Conservation (phyloP, 2,797 vertebrate species). For the Catamblyrhynchus diadema region DNA sequence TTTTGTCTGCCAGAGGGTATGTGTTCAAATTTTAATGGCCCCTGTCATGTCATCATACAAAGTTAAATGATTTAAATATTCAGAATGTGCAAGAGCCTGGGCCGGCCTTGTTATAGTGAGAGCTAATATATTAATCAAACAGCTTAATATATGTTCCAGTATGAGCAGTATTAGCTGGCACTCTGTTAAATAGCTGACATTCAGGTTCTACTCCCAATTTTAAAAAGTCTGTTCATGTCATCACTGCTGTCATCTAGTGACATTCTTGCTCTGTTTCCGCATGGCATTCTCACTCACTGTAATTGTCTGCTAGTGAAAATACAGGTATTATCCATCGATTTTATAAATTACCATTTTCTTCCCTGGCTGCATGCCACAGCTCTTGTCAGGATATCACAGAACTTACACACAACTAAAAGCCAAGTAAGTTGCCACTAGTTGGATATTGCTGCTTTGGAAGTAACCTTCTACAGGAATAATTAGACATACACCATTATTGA, state of each 20-base stretch:
- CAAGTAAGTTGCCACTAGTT: not conserved
- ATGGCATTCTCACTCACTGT: not conserved
- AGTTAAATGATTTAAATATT: constrained; percentile 49
- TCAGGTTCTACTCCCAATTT: constrained; percentile 26
- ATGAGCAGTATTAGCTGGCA: constrained; percentile 6
- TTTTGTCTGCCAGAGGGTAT: not conserved
- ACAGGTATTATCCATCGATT: constrained; percentile 11
- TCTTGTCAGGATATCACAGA: not conserved
- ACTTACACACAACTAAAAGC: not conserved
- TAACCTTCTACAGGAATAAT: not conserved
- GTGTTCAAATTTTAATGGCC: constrained; percentile 2
- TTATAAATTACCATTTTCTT: constrained; percentile 31
- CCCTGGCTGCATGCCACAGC: not conserved
- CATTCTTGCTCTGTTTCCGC: not conserved
- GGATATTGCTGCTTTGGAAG: not conserved
- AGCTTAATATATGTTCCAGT: constrained; percentile 23
- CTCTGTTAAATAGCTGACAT: constrained; percentile 23
- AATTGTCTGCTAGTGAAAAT: constrained; percentile 44
- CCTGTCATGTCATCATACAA: constrained; percentile 26
- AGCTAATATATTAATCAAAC: constrained; percentile 51
- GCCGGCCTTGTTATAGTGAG: constrained; percentile 15
- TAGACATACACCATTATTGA: not conserved
- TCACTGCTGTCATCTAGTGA: not conserved
- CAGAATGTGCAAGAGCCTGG: not conserved
- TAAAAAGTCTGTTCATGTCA: not conserved